These are phyloP conservation scores for Liposcelis brunnea DNA, from an alignment of 2,888 invertebrate genomes.

Conservation along the genomic window DNA sequence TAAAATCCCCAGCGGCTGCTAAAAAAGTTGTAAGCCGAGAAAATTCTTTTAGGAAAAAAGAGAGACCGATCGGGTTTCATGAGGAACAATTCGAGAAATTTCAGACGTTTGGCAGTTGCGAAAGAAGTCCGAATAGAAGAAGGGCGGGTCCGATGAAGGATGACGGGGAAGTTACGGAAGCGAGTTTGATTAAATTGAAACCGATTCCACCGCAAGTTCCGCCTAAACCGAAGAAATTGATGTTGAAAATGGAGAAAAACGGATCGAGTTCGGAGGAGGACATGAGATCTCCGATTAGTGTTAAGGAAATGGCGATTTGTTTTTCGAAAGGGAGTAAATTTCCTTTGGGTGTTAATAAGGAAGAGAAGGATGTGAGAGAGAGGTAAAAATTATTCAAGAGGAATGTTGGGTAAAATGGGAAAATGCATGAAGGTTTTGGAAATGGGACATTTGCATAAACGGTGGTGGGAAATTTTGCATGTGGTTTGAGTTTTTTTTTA, in stretches of 20 bases:
- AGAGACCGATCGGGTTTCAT: constrained; percentile 5
- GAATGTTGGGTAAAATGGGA: not conserved
- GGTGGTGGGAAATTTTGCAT: not conserved
- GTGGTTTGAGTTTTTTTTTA: no score
- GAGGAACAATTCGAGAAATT: constrained; percentile 2
- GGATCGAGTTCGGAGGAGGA: not conserved
- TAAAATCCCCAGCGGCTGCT: no score
- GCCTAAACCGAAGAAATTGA: not conserved
- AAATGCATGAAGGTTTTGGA: not conserved
- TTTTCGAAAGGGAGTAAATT: not conserved
- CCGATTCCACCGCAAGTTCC: constrained; percentile 1
- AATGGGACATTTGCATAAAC: not conserved
- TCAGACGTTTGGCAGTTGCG: not conserved
- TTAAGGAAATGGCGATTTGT: constrained; percentile 3
- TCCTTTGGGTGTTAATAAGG: not conserved
- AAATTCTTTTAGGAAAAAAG: constrained; percentile 2
- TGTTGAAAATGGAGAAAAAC: not conserved
- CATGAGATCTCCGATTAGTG: constrained; percentile 2
- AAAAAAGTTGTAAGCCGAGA: not conserved
- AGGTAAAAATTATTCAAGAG: not conserved
- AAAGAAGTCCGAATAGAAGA: not conserved
- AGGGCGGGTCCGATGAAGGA: not conserved
- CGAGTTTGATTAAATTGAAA: no score
- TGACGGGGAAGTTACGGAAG: not conserved
- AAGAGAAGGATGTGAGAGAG: not conserved